Conservation (phyloP, 2,797 vertebrate genomes). For the Pogoniulus pusillus region DNA sequence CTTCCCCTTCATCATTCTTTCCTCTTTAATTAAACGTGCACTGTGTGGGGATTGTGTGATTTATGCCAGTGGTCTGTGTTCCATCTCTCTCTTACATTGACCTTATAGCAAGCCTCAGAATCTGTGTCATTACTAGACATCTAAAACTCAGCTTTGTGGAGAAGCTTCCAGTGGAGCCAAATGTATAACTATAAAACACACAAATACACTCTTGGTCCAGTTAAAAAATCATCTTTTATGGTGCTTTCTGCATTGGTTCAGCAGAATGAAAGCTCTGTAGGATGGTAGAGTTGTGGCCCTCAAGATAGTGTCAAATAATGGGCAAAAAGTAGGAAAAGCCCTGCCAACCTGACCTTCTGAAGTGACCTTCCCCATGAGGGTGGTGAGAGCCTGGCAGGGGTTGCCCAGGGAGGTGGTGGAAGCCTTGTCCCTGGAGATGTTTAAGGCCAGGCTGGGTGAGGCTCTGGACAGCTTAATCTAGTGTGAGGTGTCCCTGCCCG, state of each 20-base stretch:
- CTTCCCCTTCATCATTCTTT: not conserved
- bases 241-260: not conserved
- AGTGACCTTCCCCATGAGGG: not conserved
- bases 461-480: too few species aligned
- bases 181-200: not conserved
- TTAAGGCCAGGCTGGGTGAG: too few species aligned
- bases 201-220: not conserved
- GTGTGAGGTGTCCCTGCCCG: too few species aligned
- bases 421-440: too few species aligned
- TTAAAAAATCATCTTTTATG: not conserved
- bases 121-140: not conserved
- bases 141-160: not conserved
- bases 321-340: not conserved
- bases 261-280: not conserved
- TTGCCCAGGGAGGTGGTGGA: too few species aligned
- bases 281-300: not conserved
- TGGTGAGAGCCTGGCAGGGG: too few species aligned
- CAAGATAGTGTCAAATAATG: not conserved
- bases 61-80: not conserved
- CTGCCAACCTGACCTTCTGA: not conserved
- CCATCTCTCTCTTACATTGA: not conserved
- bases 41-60: not conserved
- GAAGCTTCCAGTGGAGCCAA: not conserved
- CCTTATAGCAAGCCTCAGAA: not conserved
- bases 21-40: not conserved